Evolutionary conservation across 2,888 invertebrate species (phyloP).

Genomic region (Orthosia gracilis): DNA sequence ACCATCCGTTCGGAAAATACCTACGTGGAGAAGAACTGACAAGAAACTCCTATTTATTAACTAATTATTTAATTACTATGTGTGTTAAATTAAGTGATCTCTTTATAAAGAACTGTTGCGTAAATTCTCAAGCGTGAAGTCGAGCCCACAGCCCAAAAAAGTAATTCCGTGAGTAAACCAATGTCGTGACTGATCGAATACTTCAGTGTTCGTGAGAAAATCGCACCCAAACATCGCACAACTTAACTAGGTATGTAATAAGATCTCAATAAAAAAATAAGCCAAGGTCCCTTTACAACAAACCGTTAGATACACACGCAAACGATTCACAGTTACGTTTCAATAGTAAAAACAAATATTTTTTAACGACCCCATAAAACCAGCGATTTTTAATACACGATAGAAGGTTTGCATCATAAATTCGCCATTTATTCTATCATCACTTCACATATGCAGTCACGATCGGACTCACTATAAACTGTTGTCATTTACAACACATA

Average conservation of each 20-base stretch:
- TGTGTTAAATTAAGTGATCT: conserved; percentile 16
- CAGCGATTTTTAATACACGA: conserved; percentile 31
- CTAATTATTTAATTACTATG: not conserved
- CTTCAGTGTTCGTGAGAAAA: conserved; percentile 74
- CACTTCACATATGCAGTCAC: conserved; percentile 70
- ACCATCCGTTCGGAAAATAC: too few relatives aligned
- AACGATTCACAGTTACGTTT: conserved; percentile 66
- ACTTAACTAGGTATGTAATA: conserved; percentile 68
- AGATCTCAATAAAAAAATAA: conserved; percentile 74
- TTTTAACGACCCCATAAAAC: conserved; percentile 58
- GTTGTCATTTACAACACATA: conserved; percentile 64
- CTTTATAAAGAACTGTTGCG: conserved; percentile 25
- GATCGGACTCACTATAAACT: conserved; percentile 65
- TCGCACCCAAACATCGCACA: conserved; percentile 71
- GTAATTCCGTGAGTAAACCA: conserved; percentile 66
- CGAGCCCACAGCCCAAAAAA: conserved; percentile 55
- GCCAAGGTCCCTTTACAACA: conserved; percentile 72
- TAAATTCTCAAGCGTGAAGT: conserved; percentile 45
- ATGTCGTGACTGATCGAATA: conserved; percentile 71
- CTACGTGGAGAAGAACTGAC: too few relatives aligned
- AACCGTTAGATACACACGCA: conserved; percentile 68
- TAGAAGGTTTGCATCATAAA: conserved; percentile 55
- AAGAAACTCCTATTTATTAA: too few relatives aligned
- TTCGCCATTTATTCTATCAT: conserved; percentile 61
- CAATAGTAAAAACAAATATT: conserved; percentile 53